Base-by-base conservation (phyloP, 37 sponge, comb jelly and placozoan species). In the Diacarnus erythraeanus region DNA sequence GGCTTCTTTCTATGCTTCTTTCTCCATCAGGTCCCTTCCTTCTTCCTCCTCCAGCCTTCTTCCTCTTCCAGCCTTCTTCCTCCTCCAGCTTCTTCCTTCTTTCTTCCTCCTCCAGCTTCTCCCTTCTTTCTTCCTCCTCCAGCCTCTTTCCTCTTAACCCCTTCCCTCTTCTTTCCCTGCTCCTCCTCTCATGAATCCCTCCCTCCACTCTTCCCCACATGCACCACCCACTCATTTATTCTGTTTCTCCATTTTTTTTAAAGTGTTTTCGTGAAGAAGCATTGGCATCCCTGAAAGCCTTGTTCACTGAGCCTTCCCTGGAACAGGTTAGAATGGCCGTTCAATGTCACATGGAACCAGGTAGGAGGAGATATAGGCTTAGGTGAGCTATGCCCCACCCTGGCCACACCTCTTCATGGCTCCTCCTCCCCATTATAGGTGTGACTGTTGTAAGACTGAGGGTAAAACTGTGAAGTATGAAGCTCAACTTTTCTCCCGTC, bases 381-480 rank as follows among this genome's bases (percentile, higher is more conserved):
- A n/a, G n/a, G n/a, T n/a, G n/a, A n/a, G n/a, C n/a, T n/a, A n/a
- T n/a, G n/a, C n/a, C n/a, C n/a, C n/a, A n/a, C n/a, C n/a, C n/a
- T n/a, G n/a, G n/a, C n/a, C n/a, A n/a, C n/a, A n/a, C n/a, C n/a
- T n/a, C n/a, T n/a, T n/a, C 29, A 26, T 64, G 33, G 33, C 17
- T 15, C 17, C 33, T 20, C 25, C 47, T 3, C 35, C 34, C 42
- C 18, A 29, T 1, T 43, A 8, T 47, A 79, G 80, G 38, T 79
- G 80, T 29, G 31, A 43, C 17, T 39, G 40, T 25, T 81, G 81
- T 31, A 15, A 29, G 38, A 40, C 73, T 71, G 81, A 81, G 42
- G 33, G 1, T 30, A 64, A 35, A 20, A 20, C 69, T 21, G 37
- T 73, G 20, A 27, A 2, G 18, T 74, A 74, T 40, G 83, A 72